Base-by-base conservation (phyloP, 2,797 vertebrate genomes). In the Siniperca obscura region DNA sequence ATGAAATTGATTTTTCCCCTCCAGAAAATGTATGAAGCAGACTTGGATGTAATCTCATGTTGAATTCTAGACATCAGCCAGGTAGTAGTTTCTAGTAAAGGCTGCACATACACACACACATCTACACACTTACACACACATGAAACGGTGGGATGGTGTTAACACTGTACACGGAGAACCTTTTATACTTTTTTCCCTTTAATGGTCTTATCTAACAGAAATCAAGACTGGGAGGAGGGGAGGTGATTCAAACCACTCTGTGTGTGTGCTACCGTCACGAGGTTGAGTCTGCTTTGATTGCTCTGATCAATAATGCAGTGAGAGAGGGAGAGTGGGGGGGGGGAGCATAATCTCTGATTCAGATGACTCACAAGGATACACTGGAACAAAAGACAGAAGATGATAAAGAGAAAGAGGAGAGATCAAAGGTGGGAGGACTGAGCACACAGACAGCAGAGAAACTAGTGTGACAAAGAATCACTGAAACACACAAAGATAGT, bases 251-350 rank as follows among this genome's bases (percentile, higher is more conserved):
- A 61, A 79, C 65, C 61, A 34, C 60, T 79, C 12, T 57, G 70
- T 70, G 50, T 46, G 73, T 69, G 69, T 36, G 68, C 40, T 73
- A 59, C 36, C 42, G 40, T 76, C 76, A 83, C 70, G 22, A 78
- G 81, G 82, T 66, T 64, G 87, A 83, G 75, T 88, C 84, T 85
- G 85, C 80, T 82, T 68, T 73, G 84, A 83, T 79, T 65, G 84
- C 82, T 86, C 69, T 81, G 82, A 93, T 94, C 89, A 93, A 93
- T 94, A 92, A 93, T 92, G 90, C 86, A 94, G 68, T 14, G 70
- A 80, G 68, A 76, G 66, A 66, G 52, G 38, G 77, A 40, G 76
- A 21, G 69, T 53, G 67, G 19, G 4, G 61, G 30, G 30, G 25
- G 84, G 56, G 76, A 30, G 77, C 78, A 48, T 82, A 56, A 75